These are phyloP conservation scores for Paralichthys olivaceus DNA, from an alignment of 2,113 vertebrate species.

Conservation along the genomic window DNA sequence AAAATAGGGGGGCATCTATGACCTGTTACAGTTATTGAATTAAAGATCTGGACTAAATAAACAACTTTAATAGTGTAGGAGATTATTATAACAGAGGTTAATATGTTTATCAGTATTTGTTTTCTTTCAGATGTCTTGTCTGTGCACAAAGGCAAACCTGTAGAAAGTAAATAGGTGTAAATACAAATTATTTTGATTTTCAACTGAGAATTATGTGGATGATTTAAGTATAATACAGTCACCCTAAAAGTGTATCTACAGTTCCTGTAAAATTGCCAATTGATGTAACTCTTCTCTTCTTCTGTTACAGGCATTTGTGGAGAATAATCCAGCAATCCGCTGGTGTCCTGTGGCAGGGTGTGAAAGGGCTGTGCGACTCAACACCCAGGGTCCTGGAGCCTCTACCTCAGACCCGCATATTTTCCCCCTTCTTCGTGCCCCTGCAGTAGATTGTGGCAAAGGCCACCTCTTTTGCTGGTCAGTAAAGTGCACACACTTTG, in stretches of 20 bases:
- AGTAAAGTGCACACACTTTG: conserved; percentile 63
- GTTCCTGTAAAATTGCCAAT: background rate
- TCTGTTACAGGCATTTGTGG: conserved; percentile 92
- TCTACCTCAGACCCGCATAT: conserved; percentile 88
- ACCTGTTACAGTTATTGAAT: too few relatives aligned
- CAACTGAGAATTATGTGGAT: background rate
- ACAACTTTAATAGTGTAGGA: too few relatives aligned
- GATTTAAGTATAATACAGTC: background rate
- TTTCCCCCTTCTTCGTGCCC: conserved; percentile 92
- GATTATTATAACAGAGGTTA: too few relatives aligned
- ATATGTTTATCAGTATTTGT: too few relatives aligned
- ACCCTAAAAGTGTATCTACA: background rate
- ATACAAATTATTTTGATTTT: too few relatives aligned
- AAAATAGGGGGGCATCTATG: too few relatives aligned
- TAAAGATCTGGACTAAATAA: too few relatives aligned
- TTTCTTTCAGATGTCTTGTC: too few relatives aligned
- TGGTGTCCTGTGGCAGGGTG: conserved; percentile 97
- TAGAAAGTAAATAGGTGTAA: too few relatives aligned
- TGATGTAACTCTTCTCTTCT: background rate
- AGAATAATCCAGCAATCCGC: conserved; percentile 98
- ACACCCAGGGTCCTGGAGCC: conserved; percentile 87
- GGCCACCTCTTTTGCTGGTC: conserved; percentile 99
- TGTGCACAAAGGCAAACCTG: too few relatives aligned
- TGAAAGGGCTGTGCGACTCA: conserved; percentile 95
- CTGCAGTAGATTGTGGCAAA: conserved; percentile 97